Evolutionary conservation across 2,113 vertebrate genomes (phyloP).

Genomic region (Pampusana beccarii): DNA sequence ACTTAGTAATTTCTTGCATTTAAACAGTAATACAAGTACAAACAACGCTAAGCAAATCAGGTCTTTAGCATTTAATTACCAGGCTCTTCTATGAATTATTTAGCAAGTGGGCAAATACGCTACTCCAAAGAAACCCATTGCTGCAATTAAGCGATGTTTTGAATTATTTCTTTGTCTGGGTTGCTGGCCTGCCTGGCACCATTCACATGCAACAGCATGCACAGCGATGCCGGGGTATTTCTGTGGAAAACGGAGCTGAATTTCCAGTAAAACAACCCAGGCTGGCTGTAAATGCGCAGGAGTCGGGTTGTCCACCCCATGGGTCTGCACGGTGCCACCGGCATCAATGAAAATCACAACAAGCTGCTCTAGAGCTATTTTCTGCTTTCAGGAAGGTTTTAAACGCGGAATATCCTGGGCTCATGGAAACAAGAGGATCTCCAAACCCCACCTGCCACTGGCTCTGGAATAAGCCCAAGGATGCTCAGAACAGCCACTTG

Average conservation of each 20-base stretch:
- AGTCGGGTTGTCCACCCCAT: fast-evolving
- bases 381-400: not conserved
- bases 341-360: not conserved
- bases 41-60: slow-evolving; percentile 34
- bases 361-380: not conserved
- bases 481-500: not conserved
- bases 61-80: slow-evolving; percentile 54
- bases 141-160: not conserved
- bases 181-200: not conserved
- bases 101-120: slow-evolving; percentile 1
- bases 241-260: not conserved
- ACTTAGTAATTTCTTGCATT: slow-evolving; percentile 29
- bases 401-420: not conserved
- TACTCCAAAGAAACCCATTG: not conserved
- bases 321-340: not conserved
- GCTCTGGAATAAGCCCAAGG: not conserved
- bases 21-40: not conserved
- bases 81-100: slow-evolving; percentile 34
- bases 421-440: not conserved
- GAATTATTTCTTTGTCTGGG: not conserved
- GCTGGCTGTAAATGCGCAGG: fast-evolving
- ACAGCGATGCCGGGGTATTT: fast-evolving
- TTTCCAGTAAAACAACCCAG: fast-evolving
- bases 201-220: no score
- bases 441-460: not conserved